phyloP scores from a whole-genome alignment of 2,113 vertebrate genomes.

The Eidolon helvum region DNA sequence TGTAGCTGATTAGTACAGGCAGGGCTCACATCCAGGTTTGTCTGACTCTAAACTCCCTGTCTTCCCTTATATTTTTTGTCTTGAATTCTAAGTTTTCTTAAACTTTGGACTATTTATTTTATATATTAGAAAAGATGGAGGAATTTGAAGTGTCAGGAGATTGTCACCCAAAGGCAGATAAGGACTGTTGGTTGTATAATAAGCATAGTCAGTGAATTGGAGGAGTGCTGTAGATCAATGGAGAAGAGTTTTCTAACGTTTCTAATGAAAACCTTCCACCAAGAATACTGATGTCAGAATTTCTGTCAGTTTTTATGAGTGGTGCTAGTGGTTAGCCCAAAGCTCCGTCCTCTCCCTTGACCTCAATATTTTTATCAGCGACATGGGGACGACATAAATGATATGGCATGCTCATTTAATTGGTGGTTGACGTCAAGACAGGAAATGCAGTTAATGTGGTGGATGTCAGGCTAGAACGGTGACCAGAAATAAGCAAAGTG shows the following conservation, averaged over 20 bases:
- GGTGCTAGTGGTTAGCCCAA: not conserved
- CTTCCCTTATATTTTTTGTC: not conserved
- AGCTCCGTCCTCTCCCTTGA: not conserved
- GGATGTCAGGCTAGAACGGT: not conserved
- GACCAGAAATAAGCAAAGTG: not conserved
- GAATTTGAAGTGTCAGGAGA: not conserved
- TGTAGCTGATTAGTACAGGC: fast-evolving
- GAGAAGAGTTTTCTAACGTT: not conserved
- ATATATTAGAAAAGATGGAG: not conserved
- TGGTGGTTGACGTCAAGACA: not conserved
- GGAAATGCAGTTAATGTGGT: not conserved
- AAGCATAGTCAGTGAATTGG: fast-evolving
- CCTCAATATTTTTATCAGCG: not conserved
- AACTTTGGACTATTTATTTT: not conserved
- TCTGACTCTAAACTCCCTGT: not conserved
- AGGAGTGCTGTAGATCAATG: not conserved
- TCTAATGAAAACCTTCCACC: not conserved
- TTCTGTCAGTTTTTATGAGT: not conserved
- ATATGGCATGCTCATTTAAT: not conserved
- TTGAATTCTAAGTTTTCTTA: not conserved
- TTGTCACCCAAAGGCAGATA: not conserved
- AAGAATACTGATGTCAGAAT: not conserved
- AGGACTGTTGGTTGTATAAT: not conserved
- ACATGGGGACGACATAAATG: not conserved
- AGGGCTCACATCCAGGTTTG: not conserved